These are phyloP conservation scores for Drosophila paranaensis DNA, from an alignment of 2,888 invertebrate species.

Conservation along the genomic window DNA sequence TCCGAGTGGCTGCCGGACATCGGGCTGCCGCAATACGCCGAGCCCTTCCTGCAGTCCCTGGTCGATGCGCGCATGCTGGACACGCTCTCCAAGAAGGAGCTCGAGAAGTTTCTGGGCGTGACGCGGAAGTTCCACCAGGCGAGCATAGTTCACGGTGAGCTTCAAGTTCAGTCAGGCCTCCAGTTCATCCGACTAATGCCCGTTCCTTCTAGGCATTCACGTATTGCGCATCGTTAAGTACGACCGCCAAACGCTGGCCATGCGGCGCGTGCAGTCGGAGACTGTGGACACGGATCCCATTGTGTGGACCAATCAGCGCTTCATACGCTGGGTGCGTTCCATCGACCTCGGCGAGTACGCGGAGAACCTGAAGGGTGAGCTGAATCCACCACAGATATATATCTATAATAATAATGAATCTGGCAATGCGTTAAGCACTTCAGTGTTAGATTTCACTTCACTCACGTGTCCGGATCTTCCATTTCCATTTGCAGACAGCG, in stretches of 20 bases:
- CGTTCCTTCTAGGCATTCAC: slow-evolving; percentile 87
- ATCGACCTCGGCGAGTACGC: slow-evolving; percentile 97
- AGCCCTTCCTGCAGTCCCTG: slow-evolving; percentile 94
- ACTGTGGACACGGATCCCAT: slow-evolving; percentile 95
- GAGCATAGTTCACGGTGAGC: slow-evolving; percentile 93
- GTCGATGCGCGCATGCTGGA: slow-evolving; percentile 97
- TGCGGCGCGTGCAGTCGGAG: slow-evolving; percentile 94
- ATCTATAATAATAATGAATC: slow-evolving; percentile 22
- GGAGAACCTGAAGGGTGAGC: slow-evolving; percentile 94
- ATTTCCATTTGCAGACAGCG: slow-evolving; percentile 89
- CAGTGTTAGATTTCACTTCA: slow-evolving; percentile 24
- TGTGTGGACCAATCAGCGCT: slow-evolving; percentile 98
- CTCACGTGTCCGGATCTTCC: not conserved
- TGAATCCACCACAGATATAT: not conserved
- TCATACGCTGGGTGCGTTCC: slow-evolving; percentile 96
- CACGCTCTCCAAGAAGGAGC: slow-evolving; percentile 95
- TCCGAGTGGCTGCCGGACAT: slow-evolving; percentile 97
- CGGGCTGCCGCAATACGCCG: slow-evolving; percentile 94
- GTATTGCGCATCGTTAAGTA: slow-evolving; percentile 96
- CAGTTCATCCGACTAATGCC: not conserved
- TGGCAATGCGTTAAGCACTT: slow-evolving; percentile 46
- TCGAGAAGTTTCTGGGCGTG: slow-evolving; percentile 96
- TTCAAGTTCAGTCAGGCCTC: no score
- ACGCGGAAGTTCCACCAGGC: slow-evolving; percentile 97
- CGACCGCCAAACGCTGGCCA: slow-evolving; percentile 94